Evolutionary conservation across 1,140 invertebrate species (phyloP), one percentile per base, ranked within the genome.

Genomic region (Bombus turneri): DNA sequence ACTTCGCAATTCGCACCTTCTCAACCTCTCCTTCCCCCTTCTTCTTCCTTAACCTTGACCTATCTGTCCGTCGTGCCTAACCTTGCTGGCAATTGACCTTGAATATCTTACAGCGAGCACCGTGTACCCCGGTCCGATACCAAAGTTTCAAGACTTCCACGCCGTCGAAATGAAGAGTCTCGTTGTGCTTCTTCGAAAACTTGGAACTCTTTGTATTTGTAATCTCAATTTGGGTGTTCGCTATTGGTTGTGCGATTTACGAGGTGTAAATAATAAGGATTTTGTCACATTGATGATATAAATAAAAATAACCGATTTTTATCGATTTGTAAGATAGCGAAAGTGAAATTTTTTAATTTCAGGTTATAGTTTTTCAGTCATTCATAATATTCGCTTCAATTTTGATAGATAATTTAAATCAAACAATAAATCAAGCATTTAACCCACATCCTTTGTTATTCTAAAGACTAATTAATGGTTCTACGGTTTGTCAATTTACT

Each of bases 71-170:
- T 18, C 12, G 74, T 69, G 79, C 80, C 72, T 78, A 87, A 90
- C 88, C 81, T 88, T 90, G 69, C 78, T 64, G 64, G 9, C 66
- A 39, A 86, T 74, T 87, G 87, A 90, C 89, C 89, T 90, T 91
- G 89, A 91, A 88, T 86, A 91, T 88, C 84, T 73, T 53, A n/a
- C 69, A 34, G 59, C 74, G 77, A 90, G 88, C 81, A 88, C 81
- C 37, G 64, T 71, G 18, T 76, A 34, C 81, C 71, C 47, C 74
- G 88, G 85, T 81, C 86, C 83, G 89, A 90, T 90, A 88, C 81
- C 87, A 68, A 91, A 91, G 81, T 91, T 90, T 80, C 81, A 66
- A 88, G 89, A 90, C 84, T 90, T 86, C 78, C 77, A 72, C 73
- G 72, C 41, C 31, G 85, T 84, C 66, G 82, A 90, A 90, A 89